Base-by-base conservation (phyloP, 2,113 vertebrate species). In the Candoia aspera region DNA sequence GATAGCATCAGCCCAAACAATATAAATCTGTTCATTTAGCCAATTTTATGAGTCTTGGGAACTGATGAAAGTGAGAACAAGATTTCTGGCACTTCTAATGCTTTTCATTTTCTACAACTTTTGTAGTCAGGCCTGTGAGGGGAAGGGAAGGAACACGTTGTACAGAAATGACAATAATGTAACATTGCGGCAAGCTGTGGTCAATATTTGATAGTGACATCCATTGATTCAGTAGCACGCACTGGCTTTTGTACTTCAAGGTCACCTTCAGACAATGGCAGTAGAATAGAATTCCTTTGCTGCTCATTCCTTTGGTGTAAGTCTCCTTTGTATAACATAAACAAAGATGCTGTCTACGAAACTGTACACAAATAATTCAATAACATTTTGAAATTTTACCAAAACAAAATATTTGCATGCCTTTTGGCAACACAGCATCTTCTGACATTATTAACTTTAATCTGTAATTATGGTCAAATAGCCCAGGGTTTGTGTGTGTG, bases 41-140 rank as follows among this genome's bases (percentile, higher is more conserved):
- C 94, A 96, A 95, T 96, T 96, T 96, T 97, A 97, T 94, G 93
- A 97, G 92, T 92, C 90, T 86, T 92, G 93, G 94, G 95, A 97
- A 95, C 6, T 79, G 90, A 96, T 94, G 57, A 97, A 96, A 97
- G 97, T 97, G 96, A 96, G 94, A 64, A 94, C 88, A 92, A 93
- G 95, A 96, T 95, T 97, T 96, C 92, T 93, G 87, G 90, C 85
- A 93, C 95, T 97, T 97, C 84, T 54, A 93, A 91, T 62, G 83
- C 93, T 96, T 93, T 95, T 90, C 87, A 94, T 93, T 90, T 95
- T 93, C 2, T 79, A 87, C 21, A 88, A 58, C 79, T 23, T 94
- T 91, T 84, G 83, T 26, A 88, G 68, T 95, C 91, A 64, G 84
- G 87, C 26, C 87, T 26, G 57, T 92, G 83, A 73, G 90, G 68